phyloP scores from a whole-genome alignment of 2,113 vertebrate genomes.

The Emydocephalus ijimae region DNA sequence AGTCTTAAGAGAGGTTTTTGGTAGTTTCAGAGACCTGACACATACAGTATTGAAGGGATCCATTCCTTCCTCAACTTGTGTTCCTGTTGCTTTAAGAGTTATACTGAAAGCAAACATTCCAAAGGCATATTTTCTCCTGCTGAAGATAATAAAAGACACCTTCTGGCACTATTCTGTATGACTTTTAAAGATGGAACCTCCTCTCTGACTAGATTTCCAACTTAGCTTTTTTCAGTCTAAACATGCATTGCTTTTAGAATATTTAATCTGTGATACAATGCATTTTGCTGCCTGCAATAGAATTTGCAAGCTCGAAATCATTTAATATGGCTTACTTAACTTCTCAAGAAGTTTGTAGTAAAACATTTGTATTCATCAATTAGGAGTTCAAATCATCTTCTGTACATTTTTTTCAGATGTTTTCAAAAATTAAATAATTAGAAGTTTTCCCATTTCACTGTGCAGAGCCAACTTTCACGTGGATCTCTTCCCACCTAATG shows the following conservation, averaged over 20 bases:
- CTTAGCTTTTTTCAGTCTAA: background rate
- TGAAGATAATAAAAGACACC: background rate
- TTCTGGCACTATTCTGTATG: background rate
- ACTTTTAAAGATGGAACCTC: background rate
- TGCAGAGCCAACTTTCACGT: background rate
- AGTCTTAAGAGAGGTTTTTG: background rate
- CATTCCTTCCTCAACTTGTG: background rate
- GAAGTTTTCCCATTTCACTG: background rate
- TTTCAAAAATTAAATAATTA: background rate
- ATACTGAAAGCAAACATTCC: background rate
- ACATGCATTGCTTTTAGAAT: background rate
- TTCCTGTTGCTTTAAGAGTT: background rate
- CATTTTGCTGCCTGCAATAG: conserved; percentile 2
- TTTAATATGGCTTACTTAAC: conserved; percentile 20
- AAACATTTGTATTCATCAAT: background rate
- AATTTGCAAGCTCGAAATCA: conserved; percentile 3
- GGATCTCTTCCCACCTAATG: background rate
- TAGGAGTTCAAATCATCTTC: background rate
- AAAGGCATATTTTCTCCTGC: background rate
- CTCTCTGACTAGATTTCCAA: background rate
- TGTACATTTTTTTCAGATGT: background rate
- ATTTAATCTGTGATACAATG: background rate
- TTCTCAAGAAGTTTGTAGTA: background rate
- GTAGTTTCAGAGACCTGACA: background rate
- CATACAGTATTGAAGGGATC: background rate